phyloP scores from a whole-genome alignment of 2,113 vertebrate genomes.

The Lagopus leucura region DNA sequence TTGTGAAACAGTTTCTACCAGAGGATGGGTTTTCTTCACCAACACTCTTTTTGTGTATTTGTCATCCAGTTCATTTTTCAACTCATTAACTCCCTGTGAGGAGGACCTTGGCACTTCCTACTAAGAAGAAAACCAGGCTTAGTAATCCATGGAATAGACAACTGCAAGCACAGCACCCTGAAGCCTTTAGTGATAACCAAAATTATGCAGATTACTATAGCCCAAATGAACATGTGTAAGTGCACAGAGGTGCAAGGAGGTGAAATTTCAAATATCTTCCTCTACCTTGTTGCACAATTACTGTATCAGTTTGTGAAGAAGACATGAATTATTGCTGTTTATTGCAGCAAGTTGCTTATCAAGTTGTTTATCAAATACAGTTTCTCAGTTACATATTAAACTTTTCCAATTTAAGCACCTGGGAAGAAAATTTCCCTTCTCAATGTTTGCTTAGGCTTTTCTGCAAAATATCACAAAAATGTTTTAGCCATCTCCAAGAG shows the following conservation, averaged over 20 bases:
- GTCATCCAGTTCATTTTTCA: not conserved
- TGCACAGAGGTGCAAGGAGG: not conserved
- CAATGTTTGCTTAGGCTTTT: not conserved
- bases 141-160: not conserved
- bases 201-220: not conserved
- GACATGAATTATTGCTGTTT: not conserved
- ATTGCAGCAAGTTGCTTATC: not conserved
- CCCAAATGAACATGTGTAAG: not conserved
- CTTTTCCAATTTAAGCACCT: not conserved
- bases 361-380: accelerated
- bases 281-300: not conserved
- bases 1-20: not conserved
- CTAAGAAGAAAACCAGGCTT: not conserved
- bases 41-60: not conserved
- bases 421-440: not conserved
- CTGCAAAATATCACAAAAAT: not conserved
- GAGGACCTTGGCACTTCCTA: not conserved
- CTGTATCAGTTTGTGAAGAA: not conserved
- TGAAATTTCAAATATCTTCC: not conserved
- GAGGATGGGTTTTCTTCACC: not conserved
- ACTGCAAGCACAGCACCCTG: not conserved
- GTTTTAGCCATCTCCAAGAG: not conserved
- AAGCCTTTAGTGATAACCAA: not conserved
- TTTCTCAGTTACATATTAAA: not conserved
- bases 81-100: not conserved